Percentiles rank a stretch among this genome's conserved stretches.
Conservation (phyloP, 1,140 invertebrate genomes). For the Drosophila pseudoananassae region DNA sequence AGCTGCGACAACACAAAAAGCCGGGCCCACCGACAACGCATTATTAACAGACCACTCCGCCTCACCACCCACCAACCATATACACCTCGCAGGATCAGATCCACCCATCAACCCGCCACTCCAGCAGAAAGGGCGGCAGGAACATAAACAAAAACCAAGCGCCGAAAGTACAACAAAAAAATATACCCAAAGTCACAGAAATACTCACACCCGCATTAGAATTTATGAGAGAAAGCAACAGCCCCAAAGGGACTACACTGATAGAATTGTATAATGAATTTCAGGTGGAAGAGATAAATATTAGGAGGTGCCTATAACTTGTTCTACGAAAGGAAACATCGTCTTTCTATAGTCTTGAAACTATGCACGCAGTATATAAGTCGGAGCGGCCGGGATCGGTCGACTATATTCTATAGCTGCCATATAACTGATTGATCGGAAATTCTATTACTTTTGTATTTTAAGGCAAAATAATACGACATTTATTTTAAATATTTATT, state of each 20-base stretch:
- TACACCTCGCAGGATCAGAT: neutral
- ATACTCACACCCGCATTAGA: conserved; percentile 56
- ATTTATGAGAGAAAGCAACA: conserved; percentile 78
- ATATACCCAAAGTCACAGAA: conserved; percentile 37
- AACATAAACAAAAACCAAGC: conserved; percentile 70
- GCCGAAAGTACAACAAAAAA: conserved; percentile 72
- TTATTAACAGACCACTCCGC: conserved; percentile 62
- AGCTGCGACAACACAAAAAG: conserved; percentile 68
- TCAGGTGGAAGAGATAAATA: no score
- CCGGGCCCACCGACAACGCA: conserved; percentile 56
- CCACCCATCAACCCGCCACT: conserved; percentile 9
- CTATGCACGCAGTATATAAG: no score
- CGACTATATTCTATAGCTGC: no score
- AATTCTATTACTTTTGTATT: no score
- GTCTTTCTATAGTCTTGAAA: no score
- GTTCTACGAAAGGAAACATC: no score
- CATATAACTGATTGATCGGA: no score
- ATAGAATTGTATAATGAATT: neutral
- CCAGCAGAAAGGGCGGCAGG: conserved; percentile 17
- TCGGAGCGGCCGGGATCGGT: no score
- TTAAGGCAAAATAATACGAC: no score
- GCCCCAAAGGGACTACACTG: conserved; percentile 24
- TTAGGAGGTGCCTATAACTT: no score
- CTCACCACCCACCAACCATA: neutral
- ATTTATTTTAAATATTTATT: no score